Evolutionary conservation across 2,797 vertebrate genomes (phyloP).

Genomic region (Sebastolobus altivelis): DNA sequence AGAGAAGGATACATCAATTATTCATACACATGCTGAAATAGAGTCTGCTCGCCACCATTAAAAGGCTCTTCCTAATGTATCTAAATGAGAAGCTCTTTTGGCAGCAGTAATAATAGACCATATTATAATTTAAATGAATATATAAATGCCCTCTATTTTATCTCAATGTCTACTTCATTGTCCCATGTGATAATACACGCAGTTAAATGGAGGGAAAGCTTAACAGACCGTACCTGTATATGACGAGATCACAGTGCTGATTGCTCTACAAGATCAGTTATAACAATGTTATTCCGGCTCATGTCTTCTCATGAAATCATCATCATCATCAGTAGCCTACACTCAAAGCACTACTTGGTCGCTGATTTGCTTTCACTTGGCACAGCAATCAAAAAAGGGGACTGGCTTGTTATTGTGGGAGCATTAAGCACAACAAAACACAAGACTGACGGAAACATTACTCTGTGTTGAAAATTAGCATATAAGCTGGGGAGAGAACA

Average conservation of each 20-base stretch:
- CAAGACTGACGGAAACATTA: slow-evolving; percentile 32
- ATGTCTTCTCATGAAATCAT: slow-evolving; percentile 4
- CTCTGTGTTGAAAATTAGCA: slow-evolving; percentile 20
- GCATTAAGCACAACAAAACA: slow-evolving; percentile 42
- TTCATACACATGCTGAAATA: slow-evolving; percentile 62
- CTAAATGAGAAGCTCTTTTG: slow-evolving; percentile 14
- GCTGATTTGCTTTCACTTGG: slow-evolving; percentile 17
- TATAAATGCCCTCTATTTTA: background rate
- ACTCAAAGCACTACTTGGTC: background rate
- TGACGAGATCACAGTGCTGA: slow-evolving; percentile 10
- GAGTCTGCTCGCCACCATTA: slow-evolving; percentile 25
- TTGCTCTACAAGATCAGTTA: slow-evolving; percentile 20
- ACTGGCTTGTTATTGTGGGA: slow-evolving; percentile 47
- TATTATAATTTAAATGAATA: background rate
- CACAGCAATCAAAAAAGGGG: slow-evolving; percentile 27
- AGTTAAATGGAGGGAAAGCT: background rate
- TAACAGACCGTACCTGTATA: slow-evolving; percentile 13
- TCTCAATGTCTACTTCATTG: background rate
- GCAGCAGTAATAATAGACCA: background rate
- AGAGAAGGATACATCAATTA: slow-evolving; percentile 64
- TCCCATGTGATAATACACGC: background rate
- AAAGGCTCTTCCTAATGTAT: slow-evolving; percentile 13
- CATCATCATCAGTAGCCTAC: background rate
- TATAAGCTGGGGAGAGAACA: slow-evolving; percentile 28
- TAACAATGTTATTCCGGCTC: slow-evolving; percentile 1